phyloP scores from a whole-genome alignment of 2,113 vertebrate species.

The Albula goreensis region DNA sequence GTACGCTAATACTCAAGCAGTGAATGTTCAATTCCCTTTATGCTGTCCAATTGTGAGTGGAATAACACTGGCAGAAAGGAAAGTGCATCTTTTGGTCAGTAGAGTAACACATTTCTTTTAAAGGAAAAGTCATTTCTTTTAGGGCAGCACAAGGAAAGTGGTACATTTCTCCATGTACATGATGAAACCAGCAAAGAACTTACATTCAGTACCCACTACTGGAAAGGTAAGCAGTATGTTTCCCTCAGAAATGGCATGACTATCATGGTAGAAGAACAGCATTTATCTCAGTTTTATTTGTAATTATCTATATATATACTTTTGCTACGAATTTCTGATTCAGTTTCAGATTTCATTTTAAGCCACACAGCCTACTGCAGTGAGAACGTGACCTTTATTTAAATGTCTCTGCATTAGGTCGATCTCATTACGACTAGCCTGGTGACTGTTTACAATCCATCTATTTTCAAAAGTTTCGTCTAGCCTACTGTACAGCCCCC shows the following conservation, averaged over 20 bases:
- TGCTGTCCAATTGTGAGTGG: not conserved
- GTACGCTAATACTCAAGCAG: not conserved
- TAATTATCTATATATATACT: slow-evolving; percentile 55
- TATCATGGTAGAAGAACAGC: not conserved
- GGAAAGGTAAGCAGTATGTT: not conserved
- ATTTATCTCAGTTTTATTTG: slow-evolving; percentile 60
- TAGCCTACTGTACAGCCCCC: slow-evolving; percentile 47
- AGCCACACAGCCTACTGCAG: slow-evolving; percentile 67
- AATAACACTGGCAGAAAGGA: not conserved
- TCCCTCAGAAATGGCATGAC: slow-evolving; percentile 22
- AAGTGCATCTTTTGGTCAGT: not conserved
- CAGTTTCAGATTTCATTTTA: slow-evolving; percentile 64
- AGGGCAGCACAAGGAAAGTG: not conserved
- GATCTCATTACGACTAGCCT: slow-evolving; percentile 72
- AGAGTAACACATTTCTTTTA: not conserved
- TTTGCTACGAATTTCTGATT: slow-evolving; percentile 63
- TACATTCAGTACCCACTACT: not conserved
- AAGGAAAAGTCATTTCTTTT: not conserved
- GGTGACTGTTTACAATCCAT: slow-evolving; percentile 59
- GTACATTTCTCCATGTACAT: not conserved
- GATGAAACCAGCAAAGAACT: not conserved
- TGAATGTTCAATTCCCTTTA: not conserved
- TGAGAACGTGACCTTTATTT: slow-evolving; percentile 75
- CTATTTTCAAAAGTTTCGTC: slow-evolving; percentile 59
- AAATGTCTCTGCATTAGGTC: slow-evolving; percentile 71